phyloP scores from a whole-genome alignment of 2,797 vertebrate genomes.

The Melanotaenia trifasciata region DNA sequence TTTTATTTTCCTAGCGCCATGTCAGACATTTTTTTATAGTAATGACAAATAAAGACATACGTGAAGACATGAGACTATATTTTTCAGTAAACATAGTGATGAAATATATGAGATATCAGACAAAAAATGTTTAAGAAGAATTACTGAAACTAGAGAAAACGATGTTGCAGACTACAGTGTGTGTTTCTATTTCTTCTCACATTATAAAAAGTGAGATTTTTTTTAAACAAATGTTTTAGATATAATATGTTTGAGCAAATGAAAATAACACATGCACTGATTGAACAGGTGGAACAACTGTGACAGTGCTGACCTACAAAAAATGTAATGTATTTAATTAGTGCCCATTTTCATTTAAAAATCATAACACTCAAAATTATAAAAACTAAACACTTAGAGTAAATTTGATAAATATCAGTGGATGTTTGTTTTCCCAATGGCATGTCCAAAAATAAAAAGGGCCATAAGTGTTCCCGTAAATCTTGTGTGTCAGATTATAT shows the following conservation, averaged over 20 bases:
- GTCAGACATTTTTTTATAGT: not conserved
- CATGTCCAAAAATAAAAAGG: conserved; percentile 24
- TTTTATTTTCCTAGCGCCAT: conserved; percentile 22
- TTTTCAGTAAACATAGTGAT: conserved; percentile 17
- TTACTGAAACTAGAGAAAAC: conserved; percentile 12
- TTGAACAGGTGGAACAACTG: conserved; percentile 51
- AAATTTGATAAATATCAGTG: conserved; percentile 18
- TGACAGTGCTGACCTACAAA: conserved; percentile 37
- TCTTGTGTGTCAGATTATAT: conserved; percentile 52
- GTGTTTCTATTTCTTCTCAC: conserved; percentile 40
- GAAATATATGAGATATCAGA: conserved; percentile 27
- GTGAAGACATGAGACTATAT: not conserved
- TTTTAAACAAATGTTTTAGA: not conserved
- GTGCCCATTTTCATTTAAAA: conserved; percentile 16
- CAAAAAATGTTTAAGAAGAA: conserved; percentile 27
- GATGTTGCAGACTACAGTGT: conserved; percentile 18
- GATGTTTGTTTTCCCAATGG: conserved; percentile 30
- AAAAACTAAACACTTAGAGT: conserved; percentile 9
- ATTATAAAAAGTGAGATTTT: conserved; percentile 10
- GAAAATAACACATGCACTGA: conserved; percentile 10
- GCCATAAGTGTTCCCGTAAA: conserved; percentile 36
- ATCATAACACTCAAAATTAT: conserved; percentile 15
- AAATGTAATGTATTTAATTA: conserved; percentile 32
- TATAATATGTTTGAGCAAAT: not conserved
- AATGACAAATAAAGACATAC: conserved; percentile 23